A percentile compares a stretch with the other conserved stretches of the same genome.
Conservation (phyloP, 2,797 vertebrate species). For the Echeneis naucrates region DNA sequence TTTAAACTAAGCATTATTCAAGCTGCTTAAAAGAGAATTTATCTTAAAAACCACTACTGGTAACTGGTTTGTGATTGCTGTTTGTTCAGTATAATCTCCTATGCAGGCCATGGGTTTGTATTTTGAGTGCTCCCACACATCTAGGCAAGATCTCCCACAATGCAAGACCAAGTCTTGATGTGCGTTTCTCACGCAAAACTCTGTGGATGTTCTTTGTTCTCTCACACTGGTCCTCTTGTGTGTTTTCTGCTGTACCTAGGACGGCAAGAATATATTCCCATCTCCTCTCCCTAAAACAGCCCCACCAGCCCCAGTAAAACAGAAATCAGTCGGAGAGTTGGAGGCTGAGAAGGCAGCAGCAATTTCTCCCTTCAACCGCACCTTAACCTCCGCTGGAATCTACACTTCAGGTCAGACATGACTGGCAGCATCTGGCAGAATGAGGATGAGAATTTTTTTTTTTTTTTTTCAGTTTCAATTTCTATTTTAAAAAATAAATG, state of each 20-base stretch:
- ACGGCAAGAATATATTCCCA: constrained; percentile 83
- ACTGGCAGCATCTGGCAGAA: constrained; percentile 1
- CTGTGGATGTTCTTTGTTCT: constrained; percentile 26
- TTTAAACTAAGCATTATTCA: constrained; percentile 65
- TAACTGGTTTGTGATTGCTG: constrained; percentile 71
- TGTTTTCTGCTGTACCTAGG: constrained; percentile 66
- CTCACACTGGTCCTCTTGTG: constrained; percentile 36
- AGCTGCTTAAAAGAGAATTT: constrained; percentile 58
- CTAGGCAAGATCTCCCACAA: constrained; percentile 52
- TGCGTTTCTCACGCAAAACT: constrained; percentile 69
- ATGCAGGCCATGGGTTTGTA: constrained; percentile 39
- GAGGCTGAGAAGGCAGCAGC: constrained; percentile 74
- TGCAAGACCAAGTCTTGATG: constrained; percentile 45
- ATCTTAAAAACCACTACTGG: constrained; percentile 60
- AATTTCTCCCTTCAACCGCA: constrained; percentile 80
- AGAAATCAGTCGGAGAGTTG: constrained; percentile 72
- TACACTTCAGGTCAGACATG: constrained; percentile 81
- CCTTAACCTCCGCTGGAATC: constrained; percentile 76
- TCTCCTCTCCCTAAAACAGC: constrained; percentile 79
- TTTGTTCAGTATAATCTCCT: constrained; percentile 68
- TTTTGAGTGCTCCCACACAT: constrained; percentile 39
- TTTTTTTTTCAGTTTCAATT: too few relatives aligned
- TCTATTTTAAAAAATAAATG: too few relatives aligned
- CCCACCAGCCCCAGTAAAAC: constrained; percentile 72
- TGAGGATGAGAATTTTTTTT: too few relatives aligned